These are phyloP conservation scores for Orussus abietinus DNA, from an alignment of 1,140 invertebrate species.

Conservation along the genomic window DNA sequence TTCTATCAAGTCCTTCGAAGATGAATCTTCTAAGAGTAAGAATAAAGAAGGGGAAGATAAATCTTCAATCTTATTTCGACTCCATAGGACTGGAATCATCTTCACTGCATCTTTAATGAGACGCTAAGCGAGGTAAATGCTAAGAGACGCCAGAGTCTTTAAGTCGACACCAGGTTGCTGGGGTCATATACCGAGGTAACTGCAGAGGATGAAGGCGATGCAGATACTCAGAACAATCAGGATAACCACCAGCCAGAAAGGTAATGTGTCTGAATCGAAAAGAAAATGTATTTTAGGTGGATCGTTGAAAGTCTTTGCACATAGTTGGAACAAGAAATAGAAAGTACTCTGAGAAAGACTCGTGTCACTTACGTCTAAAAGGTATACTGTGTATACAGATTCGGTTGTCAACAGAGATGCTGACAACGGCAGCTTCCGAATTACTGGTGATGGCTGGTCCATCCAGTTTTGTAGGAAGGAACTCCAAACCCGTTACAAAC, in stretches of 20 bases:
- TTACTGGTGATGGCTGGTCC: constrained; percentile 65
- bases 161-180: constrained; percentile 14
- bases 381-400: constrained; percentile 86
- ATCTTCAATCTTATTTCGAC: no score
- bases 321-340: no score
- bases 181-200: constrained; percentile 73
- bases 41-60: no score
- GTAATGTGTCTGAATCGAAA: constrained; percentile 67
- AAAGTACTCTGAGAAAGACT: constrained; percentile 9
- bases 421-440: constrained; percentile 82
- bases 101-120: no score
- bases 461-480: constrained; percentile 69
- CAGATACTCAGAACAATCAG: constrained; percentile 71
- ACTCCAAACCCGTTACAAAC: constrained; percentile 91
- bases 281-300: constrained; percentile 14
- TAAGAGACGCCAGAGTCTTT: no score
- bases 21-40: no score
- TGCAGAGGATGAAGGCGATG: constrained; percentile 72
- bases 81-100: no score
- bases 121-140: no score
- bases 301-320: no score
- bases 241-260: constrained; percentile 71
- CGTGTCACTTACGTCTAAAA: constrained; percentile 70
- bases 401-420: constrained; percentile 92
- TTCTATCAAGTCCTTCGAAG: no score